A percentile compares a stretch with the other conserved stretches of the same genome.
These are phyloP conservation scores for Diuraphis noxia DNA, from an alignment of 1,140 invertebrate species.

Conservation along the genomic window DNA sequence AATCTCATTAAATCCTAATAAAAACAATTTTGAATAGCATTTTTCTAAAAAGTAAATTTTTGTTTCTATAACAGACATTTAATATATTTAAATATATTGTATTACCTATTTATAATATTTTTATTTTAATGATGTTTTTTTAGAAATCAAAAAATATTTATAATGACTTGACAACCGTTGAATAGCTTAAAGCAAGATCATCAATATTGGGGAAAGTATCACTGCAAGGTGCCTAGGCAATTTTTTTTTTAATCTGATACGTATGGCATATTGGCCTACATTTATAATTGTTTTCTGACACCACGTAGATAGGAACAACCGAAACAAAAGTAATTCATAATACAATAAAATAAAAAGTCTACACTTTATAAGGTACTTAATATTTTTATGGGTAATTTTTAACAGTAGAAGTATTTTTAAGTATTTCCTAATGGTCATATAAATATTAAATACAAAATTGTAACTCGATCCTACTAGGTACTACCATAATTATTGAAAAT, in stretches of 20 bases:
- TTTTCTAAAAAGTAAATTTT: not conserved
- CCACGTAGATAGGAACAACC: accelerated
- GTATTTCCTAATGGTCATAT: not conserved
- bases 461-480: not conserved
- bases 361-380: too few species aligned
- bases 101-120: too few species aligned
- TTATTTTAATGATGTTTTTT: not conserved
- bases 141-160: not conserved
- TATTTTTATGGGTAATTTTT: not conserved
- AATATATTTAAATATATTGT: too few species aligned
- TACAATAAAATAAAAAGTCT: not conserved
- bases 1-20: not conserved
- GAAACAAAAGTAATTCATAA: not conserved
- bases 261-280: not conserved
- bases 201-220: not conserved
- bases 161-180: not conserved
- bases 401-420: too few species aligned
- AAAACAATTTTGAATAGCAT: not conserved
- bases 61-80: not conserved
- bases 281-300: not conserved
- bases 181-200: not conserved
- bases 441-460: not conserved
- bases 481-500: not conserved
- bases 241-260: too few species aligned
- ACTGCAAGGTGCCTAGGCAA: not conserved